These are phyloP conservation scores for Thermophis baileyi DNA, from an alignment of 2,113 vertebrate genomes.

Conservation along the genomic window DNA sequence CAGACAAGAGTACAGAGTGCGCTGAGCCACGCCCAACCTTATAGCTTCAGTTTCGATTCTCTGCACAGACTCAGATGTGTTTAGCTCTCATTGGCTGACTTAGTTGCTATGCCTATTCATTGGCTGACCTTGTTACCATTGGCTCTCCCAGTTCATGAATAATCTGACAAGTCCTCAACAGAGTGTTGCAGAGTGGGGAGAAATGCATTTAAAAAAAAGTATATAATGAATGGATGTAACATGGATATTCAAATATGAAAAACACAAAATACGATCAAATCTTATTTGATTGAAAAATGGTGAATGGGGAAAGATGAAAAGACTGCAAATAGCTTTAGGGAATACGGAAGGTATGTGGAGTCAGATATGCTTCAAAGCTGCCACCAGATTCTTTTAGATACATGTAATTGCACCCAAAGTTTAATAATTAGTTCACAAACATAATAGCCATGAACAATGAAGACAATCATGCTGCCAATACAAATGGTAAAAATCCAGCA, in stretches of 20 bases:
- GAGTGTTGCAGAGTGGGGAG: background rate
- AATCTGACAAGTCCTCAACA: too few species aligned
- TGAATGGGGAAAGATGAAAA: background rate
- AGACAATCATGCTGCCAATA: background rate
- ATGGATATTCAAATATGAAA: background rate
- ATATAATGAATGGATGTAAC: background rate
- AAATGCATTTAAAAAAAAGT: background rate
- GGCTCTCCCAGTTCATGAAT: too few species aligned
- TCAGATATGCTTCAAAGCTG: background rate
- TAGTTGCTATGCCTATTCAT: too few species aligned
- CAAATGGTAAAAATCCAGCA: background rate
- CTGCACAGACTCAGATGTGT: too few species aligned
- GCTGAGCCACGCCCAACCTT: too few species aligned
- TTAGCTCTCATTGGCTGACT: too few species aligned
- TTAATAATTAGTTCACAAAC: background rate
- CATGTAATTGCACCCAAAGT: background rate
- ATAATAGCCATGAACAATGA: background rate
- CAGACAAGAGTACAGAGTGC: too few species aligned
- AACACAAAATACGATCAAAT: background rate
- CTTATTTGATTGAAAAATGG: background rate
- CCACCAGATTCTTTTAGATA: background rate
- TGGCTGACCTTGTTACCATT: too few species aligned
- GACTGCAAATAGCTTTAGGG: background rate
- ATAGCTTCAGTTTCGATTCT: too few species aligned
- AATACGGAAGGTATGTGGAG: background rate